Conservation (phyloP, 2,888 invertebrate species). For the Busseola fusca region DNA sequence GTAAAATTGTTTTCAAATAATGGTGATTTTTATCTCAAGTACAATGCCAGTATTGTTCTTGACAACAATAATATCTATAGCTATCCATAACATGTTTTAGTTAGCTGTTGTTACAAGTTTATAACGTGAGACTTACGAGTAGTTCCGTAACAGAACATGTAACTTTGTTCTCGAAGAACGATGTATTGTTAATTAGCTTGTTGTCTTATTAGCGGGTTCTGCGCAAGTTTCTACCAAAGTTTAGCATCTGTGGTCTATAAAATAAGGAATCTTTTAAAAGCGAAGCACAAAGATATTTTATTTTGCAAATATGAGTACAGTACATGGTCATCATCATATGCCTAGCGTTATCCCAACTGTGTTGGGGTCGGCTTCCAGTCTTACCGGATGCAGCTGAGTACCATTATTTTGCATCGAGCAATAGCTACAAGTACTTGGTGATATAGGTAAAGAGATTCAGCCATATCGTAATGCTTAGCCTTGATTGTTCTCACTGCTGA, state of each 20-base stretch:
- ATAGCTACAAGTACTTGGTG: too few species aligned
- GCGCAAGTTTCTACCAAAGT: slow-evolving; percentile 2
- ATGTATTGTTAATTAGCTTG: slow-evolving; percentile 35
- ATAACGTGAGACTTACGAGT: slow-evolving; percentile 25
- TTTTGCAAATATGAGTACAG: too few species aligned
- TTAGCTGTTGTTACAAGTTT: slow-evolving; percentile 25
- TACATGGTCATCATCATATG: too few species aligned
- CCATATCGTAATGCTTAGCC: too few species aligned
- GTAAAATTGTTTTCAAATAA: slow-evolving; percentile 51
- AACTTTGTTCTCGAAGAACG: slow-evolving; percentile 19
- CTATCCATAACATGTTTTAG: slow-evolving; percentile 44
- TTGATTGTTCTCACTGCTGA: too few species aligned
- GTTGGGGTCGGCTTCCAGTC: too few species aligned
- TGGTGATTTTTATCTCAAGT: slow-evolving; percentile 47
- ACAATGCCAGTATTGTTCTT: slow-evolving; percentile 56
- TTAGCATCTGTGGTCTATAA: neutral
- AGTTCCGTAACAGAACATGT: slow-evolving; percentile 32
- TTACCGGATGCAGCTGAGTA: too few species aligned
- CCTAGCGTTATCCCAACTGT: too few species aligned
- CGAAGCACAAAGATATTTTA: neutral
- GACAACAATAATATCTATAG: slow-evolving; percentile 42
- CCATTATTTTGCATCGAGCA: too few species aligned
- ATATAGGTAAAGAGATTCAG: too few species aligned
- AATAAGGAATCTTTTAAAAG: neutral
- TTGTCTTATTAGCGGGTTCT: slow-evolving; percentile 13